Evolutionary conservation across 2,797 vertebrate species (phyloP).

Genomic region (Liasis olivaceus): DNA sequence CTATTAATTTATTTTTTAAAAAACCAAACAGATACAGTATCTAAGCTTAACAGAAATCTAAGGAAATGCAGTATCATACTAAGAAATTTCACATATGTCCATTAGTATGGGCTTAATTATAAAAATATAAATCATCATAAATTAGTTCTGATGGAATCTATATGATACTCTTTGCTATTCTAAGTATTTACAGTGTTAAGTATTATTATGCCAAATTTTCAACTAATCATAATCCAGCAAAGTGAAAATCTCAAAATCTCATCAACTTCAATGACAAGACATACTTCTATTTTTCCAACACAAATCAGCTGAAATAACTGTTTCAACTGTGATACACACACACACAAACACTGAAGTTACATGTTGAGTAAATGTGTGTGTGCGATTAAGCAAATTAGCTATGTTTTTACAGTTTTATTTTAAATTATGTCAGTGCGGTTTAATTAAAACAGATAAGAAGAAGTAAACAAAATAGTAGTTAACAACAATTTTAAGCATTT

Average conservation of each 20-base stretch:
- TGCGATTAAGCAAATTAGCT: not conserved
- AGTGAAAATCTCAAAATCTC: not conserved
- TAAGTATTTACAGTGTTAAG: not conserved
- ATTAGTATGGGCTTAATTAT: not conserved
- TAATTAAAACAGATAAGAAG: not conserved
- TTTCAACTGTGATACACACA: not conserved
- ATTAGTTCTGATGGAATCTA: not conserved
- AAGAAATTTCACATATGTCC: not conserved
- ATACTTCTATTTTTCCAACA: not conserved
- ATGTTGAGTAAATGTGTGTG: not conserved
- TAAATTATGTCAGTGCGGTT: not conserved
- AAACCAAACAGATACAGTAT: not conserved
- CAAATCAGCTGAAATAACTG: not conserved
- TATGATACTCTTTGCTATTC: not conserved
- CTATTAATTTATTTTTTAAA: not conserved
- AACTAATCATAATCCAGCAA: not conserved
- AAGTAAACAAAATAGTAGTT: not conserved
- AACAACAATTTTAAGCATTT: not conserved
- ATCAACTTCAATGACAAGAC: not conserved
- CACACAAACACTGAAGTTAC: not conserved
- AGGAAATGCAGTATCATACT: not conserved
- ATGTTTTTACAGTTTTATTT: not conserved
- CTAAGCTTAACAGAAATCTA: not conserved
- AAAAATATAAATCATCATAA: not conserved
- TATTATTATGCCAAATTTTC: not conserved